Conservation (phyloP, 2,797 vertebrate species). For the Microctenopoma stevenorrisi region DNA sequence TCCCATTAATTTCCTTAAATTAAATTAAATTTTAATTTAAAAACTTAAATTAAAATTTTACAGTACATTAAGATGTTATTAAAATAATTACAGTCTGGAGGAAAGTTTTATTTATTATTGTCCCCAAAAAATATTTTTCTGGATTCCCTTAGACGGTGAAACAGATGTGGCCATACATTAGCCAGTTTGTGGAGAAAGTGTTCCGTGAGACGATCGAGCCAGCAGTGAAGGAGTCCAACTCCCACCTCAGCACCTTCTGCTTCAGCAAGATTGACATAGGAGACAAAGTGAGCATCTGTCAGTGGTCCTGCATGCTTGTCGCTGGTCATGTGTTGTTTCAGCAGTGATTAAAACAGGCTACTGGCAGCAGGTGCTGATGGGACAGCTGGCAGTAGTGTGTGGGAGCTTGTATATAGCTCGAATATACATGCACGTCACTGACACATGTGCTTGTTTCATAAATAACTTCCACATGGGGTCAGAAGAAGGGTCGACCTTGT, state of each 20-base stretch:
- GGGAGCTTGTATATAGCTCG: constrained; percentile 14
- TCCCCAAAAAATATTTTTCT: not conserved
- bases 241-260: constrained; percentile 94
- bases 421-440: constrained; percentile 34
- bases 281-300: constrained; percentile 86
- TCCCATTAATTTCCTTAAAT: too few relatives aligned
- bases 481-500: constrained; percentile 52
- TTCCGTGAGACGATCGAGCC: constrained; percentile 94
- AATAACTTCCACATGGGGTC: constrained; percentile 74
- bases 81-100: not conserved
- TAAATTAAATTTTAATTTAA: not conserved
- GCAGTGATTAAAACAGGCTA: constrained; percentile 25
- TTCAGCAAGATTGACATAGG: constrained; percentile 95
- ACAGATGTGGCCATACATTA: constrained; percentile 98
- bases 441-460: constrained; percentile 58
- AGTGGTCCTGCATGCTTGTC: not conserved
- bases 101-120: not conserved
- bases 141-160: constrained; percentile 87
- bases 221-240: constrained; percentile 90
- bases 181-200: constrained; percentile 94
- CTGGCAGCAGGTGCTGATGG: constrained; percentile 56
- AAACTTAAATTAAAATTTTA: not conserved
- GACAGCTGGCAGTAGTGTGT: constrained; percentile 51
- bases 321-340: constrained; percentile 27
- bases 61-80: not conserved